Conservation (phyloP, 2,113 vertebrate species). For the Lucifuga dentata region DNA sequence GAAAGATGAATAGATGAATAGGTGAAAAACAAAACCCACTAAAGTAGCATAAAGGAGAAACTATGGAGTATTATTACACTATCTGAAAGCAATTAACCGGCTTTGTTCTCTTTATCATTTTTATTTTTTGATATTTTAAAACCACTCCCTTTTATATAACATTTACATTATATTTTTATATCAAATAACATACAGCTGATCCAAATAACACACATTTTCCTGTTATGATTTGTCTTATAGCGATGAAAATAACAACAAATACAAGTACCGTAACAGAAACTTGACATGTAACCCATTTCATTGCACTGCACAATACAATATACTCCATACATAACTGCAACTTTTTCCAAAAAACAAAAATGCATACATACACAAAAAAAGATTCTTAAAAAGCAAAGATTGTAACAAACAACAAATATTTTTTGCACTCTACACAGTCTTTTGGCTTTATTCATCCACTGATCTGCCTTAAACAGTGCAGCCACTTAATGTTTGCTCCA, state of each 20-base stretch:
- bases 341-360: constrained; percentile 38
- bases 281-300: constrained; percentile 27
- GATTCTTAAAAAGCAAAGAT: constrained; percentile 19
- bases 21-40: neutral
- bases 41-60: neutral
- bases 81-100: neutral
- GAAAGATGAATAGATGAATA: neutral
- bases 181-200: constrained; percentile 61
- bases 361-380: constrained; percentile 7
- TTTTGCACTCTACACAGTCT: constrained; percentile 8
- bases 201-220: neutral
- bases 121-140: constrained; percentile 66
- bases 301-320: constrained; percentile 16
- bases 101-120: constrained; percentile 3
- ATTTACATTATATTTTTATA: constrained; percentile 49
- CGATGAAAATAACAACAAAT: constrained; percentile 11
- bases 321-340: constrained; percentile 18
- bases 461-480: neutral
- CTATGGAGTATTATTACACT: too few species aligned
- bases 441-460: constrained; percentile 49
- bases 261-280: constrained; percentile 4
- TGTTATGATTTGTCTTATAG: constrained; percentile 10
- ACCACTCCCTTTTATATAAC: constrained; percentile 68
- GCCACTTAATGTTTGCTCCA: neutral
- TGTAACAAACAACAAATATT: neutral